Percentiles rank a stretch among this genome's conserved stretches.
phyloP scores from a whole-genome alignment of 2,888 invertebrate genomes.

The Sesia bembeciformis region DNA sequence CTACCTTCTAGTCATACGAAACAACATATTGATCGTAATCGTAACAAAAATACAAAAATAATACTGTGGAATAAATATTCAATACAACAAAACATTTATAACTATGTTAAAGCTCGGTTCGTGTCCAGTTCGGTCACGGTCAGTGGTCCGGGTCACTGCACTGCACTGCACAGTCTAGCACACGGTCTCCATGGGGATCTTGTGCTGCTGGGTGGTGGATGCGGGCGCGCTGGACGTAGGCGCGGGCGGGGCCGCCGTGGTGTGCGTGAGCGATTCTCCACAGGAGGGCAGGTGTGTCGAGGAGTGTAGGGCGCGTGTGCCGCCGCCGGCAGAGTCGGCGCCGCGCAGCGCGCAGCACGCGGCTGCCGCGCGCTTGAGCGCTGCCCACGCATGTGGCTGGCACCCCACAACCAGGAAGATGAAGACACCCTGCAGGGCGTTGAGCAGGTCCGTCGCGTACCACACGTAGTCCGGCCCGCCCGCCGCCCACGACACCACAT shows the following conservation, averaged over 20 bases:
- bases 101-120: constrained; percentile 18
- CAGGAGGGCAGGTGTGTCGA: constrained; percentile 89
- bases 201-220: constrained; percentile 55
- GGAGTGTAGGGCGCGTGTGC: constrained; percentile 75
- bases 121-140: not conserved
- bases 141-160: not conserved
- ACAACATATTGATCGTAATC: too few relatives aligned
- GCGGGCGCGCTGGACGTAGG: constrained; percentile 71
- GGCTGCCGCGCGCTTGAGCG: constrained; percentile 42
- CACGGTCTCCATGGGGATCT: constrained; percentile 77
- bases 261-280: constrained; percentile 83
- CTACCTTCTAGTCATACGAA: too few relatives aligned
- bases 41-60: constrained; percentile 52
- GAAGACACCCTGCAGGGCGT: constrained; percentile 90
- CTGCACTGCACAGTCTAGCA: constrained; percentile 46
- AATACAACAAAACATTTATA: constrained; percentile 23
- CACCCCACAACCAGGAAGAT: constrained; percentile 92
- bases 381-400: constrained; percentile 84
- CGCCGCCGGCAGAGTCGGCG: constrained; percentile 49
- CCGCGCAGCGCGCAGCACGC: constrained; percentile 71
- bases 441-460: constrained; percentile 89
- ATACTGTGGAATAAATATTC: constrained; percentile 60
- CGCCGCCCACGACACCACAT: constrained; percentile 87
- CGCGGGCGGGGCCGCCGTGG: constrained; percentile 79
- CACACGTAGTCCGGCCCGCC: constrained; percentile 87